These are phyloP conservation scores for Penaeus indicus DNA, from an alignment of 1,140 invertebrate species.

Conservation along the genomic window DNA sequence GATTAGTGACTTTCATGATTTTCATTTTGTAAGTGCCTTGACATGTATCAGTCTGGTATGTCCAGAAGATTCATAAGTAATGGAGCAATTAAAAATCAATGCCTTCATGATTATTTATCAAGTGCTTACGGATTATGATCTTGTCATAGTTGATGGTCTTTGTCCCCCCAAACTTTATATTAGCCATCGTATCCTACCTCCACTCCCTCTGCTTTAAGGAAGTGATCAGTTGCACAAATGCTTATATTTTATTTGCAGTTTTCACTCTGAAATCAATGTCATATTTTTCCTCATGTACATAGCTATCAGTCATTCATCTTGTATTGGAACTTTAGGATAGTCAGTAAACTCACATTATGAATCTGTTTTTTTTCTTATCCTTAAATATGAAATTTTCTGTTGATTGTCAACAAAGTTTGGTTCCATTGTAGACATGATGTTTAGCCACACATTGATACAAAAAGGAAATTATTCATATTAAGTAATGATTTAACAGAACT, in stretches of 20 bases:
- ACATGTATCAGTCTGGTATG: neutral
- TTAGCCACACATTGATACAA: no score
- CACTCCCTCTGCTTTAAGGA: no score
- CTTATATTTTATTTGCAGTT: neutral
- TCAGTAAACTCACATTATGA: slow-evolving; percentile 12
- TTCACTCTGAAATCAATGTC: no score
- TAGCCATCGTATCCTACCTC: neutral
- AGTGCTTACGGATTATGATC: slow-evolving; percentile 21
- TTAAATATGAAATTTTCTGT: neutral
- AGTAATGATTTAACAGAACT: no score
- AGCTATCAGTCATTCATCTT: no score
- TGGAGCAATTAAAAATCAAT: neutral
- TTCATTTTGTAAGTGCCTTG: slow-evolving; percentile 28
- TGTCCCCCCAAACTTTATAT: neutral
- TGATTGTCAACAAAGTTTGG: no score
- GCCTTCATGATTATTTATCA: neutral
- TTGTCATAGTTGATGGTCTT: slow-evolving; percentile 4
- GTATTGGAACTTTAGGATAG: slow-evolving; percentile 1
- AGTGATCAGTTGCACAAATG: slow-evolving; percentile 23
- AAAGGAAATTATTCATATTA: no score
- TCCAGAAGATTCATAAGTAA: neutral
- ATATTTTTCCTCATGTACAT: no score
- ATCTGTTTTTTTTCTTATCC: neutral
- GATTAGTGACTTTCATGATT: no score
- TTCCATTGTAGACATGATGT: no score